Percentiles rank a stretch among this genome's conserved stretches.
Conservation (phyloP, 2,888 invertebrate genomes). For the Petrolisthes cinctipes region DNA sequence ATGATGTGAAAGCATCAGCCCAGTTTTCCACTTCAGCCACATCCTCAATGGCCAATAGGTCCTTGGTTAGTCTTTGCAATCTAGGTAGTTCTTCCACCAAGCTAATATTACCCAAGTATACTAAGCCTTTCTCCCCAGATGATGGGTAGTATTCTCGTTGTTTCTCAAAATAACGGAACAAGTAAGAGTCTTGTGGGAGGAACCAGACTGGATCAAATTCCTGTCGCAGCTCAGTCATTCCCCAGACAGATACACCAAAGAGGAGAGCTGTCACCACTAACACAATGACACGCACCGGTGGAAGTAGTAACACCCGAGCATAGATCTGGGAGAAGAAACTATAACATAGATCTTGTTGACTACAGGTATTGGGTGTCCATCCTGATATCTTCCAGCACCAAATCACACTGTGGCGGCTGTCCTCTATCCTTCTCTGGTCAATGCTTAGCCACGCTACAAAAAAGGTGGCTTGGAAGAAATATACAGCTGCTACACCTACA, state of each 20-base stretch:
- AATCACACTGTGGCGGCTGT: constrained; percentile 77
- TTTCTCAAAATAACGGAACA: constrained; percentile 75
- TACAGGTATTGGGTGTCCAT: constrained; percentile 73
- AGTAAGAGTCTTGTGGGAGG: constrained; percentile 79
- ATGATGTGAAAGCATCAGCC: constrained; percentile 70
- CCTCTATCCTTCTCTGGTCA: constrained; percentile 73
- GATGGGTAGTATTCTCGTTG: constrained; percentile 77
- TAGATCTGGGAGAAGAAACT: constrained; percentile 76
- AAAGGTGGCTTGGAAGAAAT: constrained; percentile 82
- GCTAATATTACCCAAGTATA: constrained; percentile 56
- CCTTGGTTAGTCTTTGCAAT: constrained; percentile 33
- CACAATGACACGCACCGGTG: constrained; percentile 73
- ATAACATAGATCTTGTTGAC: constrained; percentile 75
- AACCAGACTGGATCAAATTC: constrained; percentile 86
- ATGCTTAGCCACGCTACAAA: constrained; percentile 83
- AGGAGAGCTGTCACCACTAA: constrained; percentile 35
- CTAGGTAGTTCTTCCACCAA: constrained; percentile 33
- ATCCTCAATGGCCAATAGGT: constrained; percentile 30
- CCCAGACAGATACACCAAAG: constrained; percentile 58
- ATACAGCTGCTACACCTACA: constrained; percentile 81
- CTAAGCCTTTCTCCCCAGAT: constrained; percentile 71
- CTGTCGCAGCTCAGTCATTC: constrained; percentile 77
- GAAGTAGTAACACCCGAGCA: constrained; percentile 67
- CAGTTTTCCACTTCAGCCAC: constrained; percentile 74
- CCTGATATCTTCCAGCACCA: constrained; percentile 78